Evolutionary conservation across 2,888 invertebrate species (phyloP).

Genomic region (Meteorus colon): DNA sequence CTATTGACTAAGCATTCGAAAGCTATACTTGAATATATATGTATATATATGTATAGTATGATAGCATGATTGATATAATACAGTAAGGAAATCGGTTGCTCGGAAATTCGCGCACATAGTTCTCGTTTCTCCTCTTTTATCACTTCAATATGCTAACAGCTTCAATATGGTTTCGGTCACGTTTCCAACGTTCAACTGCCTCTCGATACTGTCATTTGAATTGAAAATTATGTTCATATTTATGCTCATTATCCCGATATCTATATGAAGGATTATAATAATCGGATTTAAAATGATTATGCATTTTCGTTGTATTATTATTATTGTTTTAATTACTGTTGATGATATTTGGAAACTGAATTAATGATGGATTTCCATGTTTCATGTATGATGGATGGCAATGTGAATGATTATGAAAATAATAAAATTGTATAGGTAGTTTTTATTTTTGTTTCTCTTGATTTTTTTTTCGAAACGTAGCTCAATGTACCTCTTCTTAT

Average conservation of each 20-base stretch:
- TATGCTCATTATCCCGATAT: neutral
- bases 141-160: neutral
- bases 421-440: too few relatives aligned
- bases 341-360: neutral
- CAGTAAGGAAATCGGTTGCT: slow-evolving; percentile 48
- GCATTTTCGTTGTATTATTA: too few relatives aligned
- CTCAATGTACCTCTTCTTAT: too few relatives aligned
- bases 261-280: neutral
- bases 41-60: slow-evolving; percentile 12
- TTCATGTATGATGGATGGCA: neutral
- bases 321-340: too few relatives aligned
- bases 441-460: too few relatives aligned
- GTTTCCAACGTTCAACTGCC: neutral
- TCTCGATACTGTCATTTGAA: neutral
- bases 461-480: too few relatives aligned
- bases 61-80: slow-evolving; percentile 48
- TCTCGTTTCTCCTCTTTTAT: slow-evolving; percentile 14
- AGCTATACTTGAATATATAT: slow-evolving; percentile 8
- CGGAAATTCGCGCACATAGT: slow-evolving; percentile 31
- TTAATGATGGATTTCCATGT: neutral
- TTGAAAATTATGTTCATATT: slow-evolving; percentile 18
- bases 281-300: neutral
- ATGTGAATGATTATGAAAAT: too few relatives aligned
- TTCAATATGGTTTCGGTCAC: slow-evolving; percentile 8
- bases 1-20: slow-evolving; percentile 35